phyloP scores from a whole-genome alignment of 2,888 invertebrate species.

The Artemia sinica region DNA sequence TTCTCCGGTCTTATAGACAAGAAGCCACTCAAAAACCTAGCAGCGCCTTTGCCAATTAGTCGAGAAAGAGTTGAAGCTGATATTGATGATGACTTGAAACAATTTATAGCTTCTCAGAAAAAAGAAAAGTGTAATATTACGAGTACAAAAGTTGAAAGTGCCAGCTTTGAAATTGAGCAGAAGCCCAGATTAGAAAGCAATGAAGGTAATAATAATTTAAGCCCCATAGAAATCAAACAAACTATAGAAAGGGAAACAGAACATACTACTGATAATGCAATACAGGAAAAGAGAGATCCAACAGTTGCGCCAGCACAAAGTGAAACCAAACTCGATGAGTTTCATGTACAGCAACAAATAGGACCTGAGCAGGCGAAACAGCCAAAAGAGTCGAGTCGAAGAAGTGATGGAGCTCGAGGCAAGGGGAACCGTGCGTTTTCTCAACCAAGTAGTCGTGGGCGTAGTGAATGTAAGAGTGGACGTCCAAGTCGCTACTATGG shows the following conservation, averaged over 20 bases:
- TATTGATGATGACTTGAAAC: constrained; percentile 15
- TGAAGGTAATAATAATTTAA: too few species aligned
- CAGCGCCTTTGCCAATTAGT: constrained; percentile 41
- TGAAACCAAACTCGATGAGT: background rate
- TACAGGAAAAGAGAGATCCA: background rate
- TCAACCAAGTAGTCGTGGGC: background rate
- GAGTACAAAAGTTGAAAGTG: background rate
- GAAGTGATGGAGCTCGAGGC: constrained; percentile 1
- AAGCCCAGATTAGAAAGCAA: too few species aligned
- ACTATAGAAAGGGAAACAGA: too few species aligned
- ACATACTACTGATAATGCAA: too few species aligned
- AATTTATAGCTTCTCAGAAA: background rate
- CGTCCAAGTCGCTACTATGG: constrained; percentile 25
- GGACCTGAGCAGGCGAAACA: background rate
- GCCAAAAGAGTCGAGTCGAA: background rate
- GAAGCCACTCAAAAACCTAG: background rate
- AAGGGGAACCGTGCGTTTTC: background rate
- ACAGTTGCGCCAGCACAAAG: background rate
- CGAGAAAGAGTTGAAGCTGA: constrained; percentile 41
- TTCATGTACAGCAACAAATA: background rate
- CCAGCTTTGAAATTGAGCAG: background rate
- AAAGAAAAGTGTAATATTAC: background rate
- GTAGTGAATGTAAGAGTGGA: constrained; percentile 27
- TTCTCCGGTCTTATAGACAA: background rate
- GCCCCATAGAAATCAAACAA: too few species aligned